Conservation (phyloP, 2,113 vertebrate species). For the Mastomys coucha region DNA sequence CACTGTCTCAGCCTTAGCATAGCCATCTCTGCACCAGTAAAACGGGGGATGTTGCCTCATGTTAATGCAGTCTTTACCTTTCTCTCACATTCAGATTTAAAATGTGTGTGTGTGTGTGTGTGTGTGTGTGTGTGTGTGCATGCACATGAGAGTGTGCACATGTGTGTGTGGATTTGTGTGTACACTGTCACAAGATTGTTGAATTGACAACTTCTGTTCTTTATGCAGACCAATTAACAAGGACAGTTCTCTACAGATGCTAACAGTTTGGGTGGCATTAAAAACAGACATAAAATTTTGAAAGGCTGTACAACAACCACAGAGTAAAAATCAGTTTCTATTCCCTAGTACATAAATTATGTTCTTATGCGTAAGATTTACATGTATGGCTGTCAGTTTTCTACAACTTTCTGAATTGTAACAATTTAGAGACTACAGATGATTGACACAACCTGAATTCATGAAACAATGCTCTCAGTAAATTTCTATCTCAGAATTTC, state of each 20-base stretch:
- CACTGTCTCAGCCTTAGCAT: constrained; percentile 15
- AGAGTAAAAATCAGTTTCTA: constrained; percentile 32
- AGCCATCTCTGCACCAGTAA: background rate
- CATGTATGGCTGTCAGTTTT: constrained; percentile 30
- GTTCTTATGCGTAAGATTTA: constrained; percentile 30
- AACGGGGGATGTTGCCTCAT: background rate
- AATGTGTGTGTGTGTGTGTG: background rate
- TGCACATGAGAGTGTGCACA: too few relatives aligned
- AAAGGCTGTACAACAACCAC: background rate
- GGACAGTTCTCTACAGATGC: background rate
- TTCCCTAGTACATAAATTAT: background rate
- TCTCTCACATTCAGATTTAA: background rate
- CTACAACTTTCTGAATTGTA: background rate
- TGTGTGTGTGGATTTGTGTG: background rate
- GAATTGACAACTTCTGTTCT: background rate
- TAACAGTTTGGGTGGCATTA: background rate
- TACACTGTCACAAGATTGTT: background rate
- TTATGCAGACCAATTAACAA: background rate
- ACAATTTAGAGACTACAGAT: background rate
- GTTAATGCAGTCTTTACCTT: background rate
- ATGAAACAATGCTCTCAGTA: background rate
- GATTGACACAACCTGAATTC: constrained; percentile 7
- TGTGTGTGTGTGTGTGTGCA: background rate
- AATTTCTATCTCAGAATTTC: background rate
- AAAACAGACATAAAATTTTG: background rate